phyloP scores from a whole-genome alignment of 2,113 vertebrate species.

The Engystomops pustulosus region DNA sequence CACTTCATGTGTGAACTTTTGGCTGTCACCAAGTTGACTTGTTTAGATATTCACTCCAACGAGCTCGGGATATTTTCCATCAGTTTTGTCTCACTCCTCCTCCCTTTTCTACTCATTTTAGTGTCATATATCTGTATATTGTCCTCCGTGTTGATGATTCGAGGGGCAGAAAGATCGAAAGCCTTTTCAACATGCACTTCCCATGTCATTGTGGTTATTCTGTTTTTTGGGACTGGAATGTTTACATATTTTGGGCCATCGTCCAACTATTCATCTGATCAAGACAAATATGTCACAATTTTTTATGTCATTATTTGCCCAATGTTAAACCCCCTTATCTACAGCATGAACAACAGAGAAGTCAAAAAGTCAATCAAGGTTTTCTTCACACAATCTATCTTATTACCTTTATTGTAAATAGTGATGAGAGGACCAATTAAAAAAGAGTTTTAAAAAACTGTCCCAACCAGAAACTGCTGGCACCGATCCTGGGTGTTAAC shows the following conservation, averaged over 20 bases:
- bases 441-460: no score
- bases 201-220: background rate
- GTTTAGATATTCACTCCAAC: background rate
- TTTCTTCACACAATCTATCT: background rate
- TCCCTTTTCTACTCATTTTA: background rate
- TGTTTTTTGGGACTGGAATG: conserved; percentile 4
- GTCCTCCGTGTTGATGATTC: background rate
- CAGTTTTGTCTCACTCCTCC: background rate
- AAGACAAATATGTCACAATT: background rate
- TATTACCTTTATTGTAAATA: no score
- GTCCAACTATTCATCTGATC: background rate
- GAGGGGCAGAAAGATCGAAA: background rate
- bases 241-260: background rate
- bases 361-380: background rate
- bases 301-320: background rate
- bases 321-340: background rate
- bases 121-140: background rate
- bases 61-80: background rate
- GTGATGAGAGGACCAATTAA: no score
- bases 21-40: background rate
- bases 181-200: background rate
- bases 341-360: background rate
- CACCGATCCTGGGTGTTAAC: no score
- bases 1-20: conserved; percentile 11
- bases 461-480: no score